phyloP scores from a whole-genome alignment of 1,140 invertebrate species.

The Chlorops oryzae region DNA sequence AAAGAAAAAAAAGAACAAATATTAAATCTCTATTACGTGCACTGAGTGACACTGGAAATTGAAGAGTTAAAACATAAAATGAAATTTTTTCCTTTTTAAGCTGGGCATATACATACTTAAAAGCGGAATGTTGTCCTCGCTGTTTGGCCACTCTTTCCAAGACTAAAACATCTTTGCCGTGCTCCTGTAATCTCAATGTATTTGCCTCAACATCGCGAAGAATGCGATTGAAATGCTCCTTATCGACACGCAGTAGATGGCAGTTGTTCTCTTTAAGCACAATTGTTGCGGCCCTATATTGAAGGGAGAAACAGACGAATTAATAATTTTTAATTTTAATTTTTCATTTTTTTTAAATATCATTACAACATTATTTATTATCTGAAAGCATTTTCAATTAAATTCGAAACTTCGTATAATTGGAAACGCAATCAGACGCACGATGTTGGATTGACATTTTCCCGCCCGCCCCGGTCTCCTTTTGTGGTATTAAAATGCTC shows the following conservation, averaged over 20 bases:
- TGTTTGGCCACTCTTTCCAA: slow-evolving; percentile 65
- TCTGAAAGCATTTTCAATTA: not conserved
- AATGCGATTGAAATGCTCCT: slow-evolving; percentile 82
- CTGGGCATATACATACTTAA: slow-evolving; percentile 49
- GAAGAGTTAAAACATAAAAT: too few species aligned
- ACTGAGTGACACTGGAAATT: too few species aligned
- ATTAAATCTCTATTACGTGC: too few species aligned
- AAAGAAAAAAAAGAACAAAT: too few species aligned
- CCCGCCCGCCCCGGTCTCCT: too few species aligned
- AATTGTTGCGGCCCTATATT: slow-evolving; percentile 75
- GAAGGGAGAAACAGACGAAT: too few species aligned
- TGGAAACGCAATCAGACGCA: too few species aligned
- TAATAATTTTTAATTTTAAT: too few species aligned
- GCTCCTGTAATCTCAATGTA: slow-evolving; percentile 79
- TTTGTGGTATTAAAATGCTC: too few species aligned
- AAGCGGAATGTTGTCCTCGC: slow-evolving; percentile 47
- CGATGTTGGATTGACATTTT: too few species aligned
- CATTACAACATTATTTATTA: not conserved
- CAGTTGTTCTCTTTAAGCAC: slow-evolving; percentile 77
- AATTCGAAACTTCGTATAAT: not conserved
- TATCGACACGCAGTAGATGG: slow-evolving; percentile 80
- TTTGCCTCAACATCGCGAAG: slow-evolving; percentile 82
- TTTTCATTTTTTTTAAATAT: too few species aligned
- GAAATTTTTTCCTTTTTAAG: too few species aligned
- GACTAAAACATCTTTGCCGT: slow-evolving; percentile 79